Evolutionary conservation across 2,113 vertebrate species (phyloP), one percentile per base, ranked within the genome.

Genomic region (Ceyx margarethae): DNA sequence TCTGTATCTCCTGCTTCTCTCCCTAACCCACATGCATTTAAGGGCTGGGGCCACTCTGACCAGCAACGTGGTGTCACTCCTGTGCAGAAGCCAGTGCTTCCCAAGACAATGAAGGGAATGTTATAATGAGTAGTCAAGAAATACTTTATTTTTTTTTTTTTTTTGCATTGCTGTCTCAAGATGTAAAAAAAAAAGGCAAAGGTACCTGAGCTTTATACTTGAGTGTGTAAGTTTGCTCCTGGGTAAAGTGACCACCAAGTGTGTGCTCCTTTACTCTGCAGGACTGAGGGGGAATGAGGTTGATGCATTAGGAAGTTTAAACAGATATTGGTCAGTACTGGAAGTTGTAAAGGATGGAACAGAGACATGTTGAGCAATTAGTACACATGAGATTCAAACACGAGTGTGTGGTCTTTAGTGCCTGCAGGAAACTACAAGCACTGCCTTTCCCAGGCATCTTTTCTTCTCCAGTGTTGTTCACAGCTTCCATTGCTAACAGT

Each of bases 1-100:
- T 92, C 62, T 69, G 64, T 65, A 68, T 58, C 89, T 95, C 57
- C 61, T 56, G 33, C 69, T 91, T 81, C 61, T 81, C 74, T 69
- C 31, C 43, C 26, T 54, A 58, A 83, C 68, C 8, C 14, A 31
- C 11, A 9, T 9, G 28, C 57, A 71, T 88, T 68, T 62, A 65
- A 78, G 54, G 67, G 56, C 28, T 37, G 37, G 37, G 37, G 45
- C 11, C 64, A 61, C 43, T 2, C 16, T 50, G 64, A 15, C 53
- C 26, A n/a, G 54, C 35, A 42, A 6, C 16, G n/a, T 29, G 15
- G 13, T 67, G 45, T 73, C 81, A 68, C 21, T 37, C n/a, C 76
- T 31, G 14, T 61, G 42, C 71, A 84, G 54, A 58, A 89, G 28
- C 15, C 68, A 42, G 20, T 33, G 25, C 42, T 94, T 75, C 50